These are phyloP conservation scores for Dasysyrphus tricinctus DNA, from an alignment of 2,888 invertebrate genomes.

Conservation along the genomic window DNA sequence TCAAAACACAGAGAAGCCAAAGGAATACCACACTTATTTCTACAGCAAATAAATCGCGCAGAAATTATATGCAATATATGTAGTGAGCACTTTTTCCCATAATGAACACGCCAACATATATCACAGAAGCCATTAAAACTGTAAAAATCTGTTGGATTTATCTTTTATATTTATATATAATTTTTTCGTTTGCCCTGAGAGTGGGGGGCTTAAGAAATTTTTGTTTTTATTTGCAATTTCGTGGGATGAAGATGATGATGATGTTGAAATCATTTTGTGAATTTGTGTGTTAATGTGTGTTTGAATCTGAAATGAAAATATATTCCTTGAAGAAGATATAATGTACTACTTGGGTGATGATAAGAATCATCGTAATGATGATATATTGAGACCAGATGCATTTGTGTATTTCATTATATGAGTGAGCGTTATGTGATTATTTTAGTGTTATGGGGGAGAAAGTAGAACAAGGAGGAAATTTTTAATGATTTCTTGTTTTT, in stretches of 20 bases:
- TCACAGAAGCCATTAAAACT: slow-evolving; percentile 76
- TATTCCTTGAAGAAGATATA: slow-evolving; percentile 2
- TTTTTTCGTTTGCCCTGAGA: slow-evolving; percentile 5
- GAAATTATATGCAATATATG: slow-evolving; percentile 23
- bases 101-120: slow-evolving; percentile 75
- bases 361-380: slow-evolving; percentile 70
- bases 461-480: not conserved
- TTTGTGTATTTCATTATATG: slow-evolving; percentile 22
- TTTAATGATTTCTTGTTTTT: not conserved
- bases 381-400: slow-evolving; percentile 71
- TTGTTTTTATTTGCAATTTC: slow-evolving; percentile 34
- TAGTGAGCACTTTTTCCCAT: slow-evolving; percentile 71
- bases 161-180: slow-evolving; percentile 23
- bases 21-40: slow-evolving; percentile 6
- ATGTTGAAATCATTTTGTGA: slow-evolving; percentile 28
- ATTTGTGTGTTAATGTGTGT: slow-evolving; percentile 3
- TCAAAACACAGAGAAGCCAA: slow-evolving; percentile 10
- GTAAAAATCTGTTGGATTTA: slow-evolving; percentile 74
- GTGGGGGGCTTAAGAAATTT: slow-evolving; percentile 49
- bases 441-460: slow-evolving; percentile 15
- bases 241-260: slow-evolving; percentile 60
- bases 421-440: too few relatives aligned
- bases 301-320: slow-evolving; percentile 17
- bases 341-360: slow-evolving; percentile 37
- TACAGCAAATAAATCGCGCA: slow-evolving; percentile 64